Evolutionary conservation across 1,140 invertebrate species (phyloP), one percentile per base, ranked within the genome.

Genomic region (Cheumatopsyche charites): DNA sequence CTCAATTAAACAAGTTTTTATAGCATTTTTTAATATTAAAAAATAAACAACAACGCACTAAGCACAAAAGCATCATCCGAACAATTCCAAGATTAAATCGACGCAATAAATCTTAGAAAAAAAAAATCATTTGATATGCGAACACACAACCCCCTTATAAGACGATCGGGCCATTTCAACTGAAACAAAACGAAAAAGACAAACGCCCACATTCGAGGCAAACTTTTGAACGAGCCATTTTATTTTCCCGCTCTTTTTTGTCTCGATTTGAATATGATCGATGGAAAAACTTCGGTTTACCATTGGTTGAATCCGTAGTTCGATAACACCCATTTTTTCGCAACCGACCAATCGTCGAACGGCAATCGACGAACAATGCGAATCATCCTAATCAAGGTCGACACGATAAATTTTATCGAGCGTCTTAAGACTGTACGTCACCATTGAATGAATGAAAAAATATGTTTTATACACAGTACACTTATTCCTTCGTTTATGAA

Each of bases 251-350:
- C 19, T 52, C 9, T 36, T 36, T 36, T 36, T 4, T 36, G 29
- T 58, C 55, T 11, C 21, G 9, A 23, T 58, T 58, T 23, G 19
- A 58, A 23, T 25, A 58, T 58, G 55, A 58, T 58, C 25, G 55
- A 58, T 58, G 25, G 55, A 23, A 9, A n/a, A 58, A 58, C 7
- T 9, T 11, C 1, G 3, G 21, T 1, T 2, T 12, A 9, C 21
- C 21, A 58, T 58, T 58, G 55, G 55, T 12, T 23, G 21, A 23
- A 25, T 25, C 4, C 21, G 21, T 5, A 58, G 25, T 25, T 58
- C 11, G 21, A 58, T 13, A 25, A 25, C 55, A 25, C 55, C 55
- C 55, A 58, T 58, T 58, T 25, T 13, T 58, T 11, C 11, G 4
- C 7, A 7, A 2, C 21, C 6, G 55, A 58, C 55, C 55, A 58